Evolutionary conservation across 2,113 vertebrate genomes (phyloP).

Genomic region (Dascyllus trimaculatus): DNA sequence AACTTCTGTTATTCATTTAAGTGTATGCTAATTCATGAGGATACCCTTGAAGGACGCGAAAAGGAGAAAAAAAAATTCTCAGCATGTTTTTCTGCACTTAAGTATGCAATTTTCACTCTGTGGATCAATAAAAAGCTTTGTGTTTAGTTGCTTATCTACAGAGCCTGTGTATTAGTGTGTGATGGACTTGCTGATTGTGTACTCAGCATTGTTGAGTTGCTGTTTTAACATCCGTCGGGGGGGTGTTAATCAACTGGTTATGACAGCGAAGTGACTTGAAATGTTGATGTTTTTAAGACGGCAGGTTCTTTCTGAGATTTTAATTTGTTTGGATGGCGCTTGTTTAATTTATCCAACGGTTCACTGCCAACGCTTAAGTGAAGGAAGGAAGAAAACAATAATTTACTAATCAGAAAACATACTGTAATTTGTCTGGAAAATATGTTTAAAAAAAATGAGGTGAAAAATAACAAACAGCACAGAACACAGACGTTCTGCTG

Average conservation of each 20-base stretch:
- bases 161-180: not conserved
- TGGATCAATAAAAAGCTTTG: not conserved
- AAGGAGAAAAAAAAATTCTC: not conserved
- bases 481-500: not conserved
- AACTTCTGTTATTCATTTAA: no score
- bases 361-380: not conserved
- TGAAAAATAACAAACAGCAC: not conserved
- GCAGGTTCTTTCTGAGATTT: no score
- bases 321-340: no score
- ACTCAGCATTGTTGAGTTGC: not conserved
- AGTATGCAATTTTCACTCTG: not conserved
- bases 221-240: not conserved
- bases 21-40: not conserved
- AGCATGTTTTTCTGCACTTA: not conserved
- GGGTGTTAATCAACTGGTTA: not conserved
- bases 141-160: not conserved
- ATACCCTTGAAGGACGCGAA: not conserved
- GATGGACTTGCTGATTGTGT: not conserved
- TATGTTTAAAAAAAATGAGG: not conserved
- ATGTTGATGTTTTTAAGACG: constrained; percentile 2
- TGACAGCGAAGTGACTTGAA: not conserved
- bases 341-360: no score
- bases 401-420: not conserved
- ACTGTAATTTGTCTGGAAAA: not conserved
- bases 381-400: not conserved